These are phyloP conservation scores for Anabacerthia variegaticeps DNA, from an alignment of 2,797 vertebrate genomes.

Conservation along the genomic window DNA sequence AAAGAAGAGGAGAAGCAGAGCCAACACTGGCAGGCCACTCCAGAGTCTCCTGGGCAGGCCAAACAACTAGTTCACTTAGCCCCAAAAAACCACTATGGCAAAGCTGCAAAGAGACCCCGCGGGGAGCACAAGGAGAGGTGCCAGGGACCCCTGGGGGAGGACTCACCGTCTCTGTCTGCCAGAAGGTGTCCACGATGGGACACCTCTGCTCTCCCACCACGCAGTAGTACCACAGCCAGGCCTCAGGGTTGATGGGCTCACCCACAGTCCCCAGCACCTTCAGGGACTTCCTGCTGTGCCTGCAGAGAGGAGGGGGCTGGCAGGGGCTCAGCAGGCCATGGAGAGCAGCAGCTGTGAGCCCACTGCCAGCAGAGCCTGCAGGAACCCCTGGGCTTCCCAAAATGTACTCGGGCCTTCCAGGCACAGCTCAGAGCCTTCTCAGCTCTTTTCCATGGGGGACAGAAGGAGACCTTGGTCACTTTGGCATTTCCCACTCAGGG, in stretches of 20 bases:
- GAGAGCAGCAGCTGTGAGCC: neutral
- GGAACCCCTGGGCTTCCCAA: neutral
- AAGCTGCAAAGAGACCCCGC: neutral
- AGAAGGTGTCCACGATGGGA: slow-evolving; percentile 95
- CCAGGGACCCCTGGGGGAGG: neutral
- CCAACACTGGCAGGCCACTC: neutral
- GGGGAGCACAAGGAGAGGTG: neutral
- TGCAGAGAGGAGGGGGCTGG: slow-evolving; percentile 58
- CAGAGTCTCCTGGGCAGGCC: neutral
- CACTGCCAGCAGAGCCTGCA: neutral
- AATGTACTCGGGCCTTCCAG: neutral
- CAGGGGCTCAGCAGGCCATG: neutral
- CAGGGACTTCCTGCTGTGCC: slow-evolving; percentile 88
- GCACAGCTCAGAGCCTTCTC: neutral
- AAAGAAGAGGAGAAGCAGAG: neutral
- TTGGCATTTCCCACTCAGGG: neutral
- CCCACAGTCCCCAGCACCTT: slow-evolving; percentile 93
- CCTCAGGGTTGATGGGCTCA: slow-evolving; percentile 97
- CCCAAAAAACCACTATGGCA: neutral
- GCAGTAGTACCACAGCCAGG: slow-evolving; percentile 95
- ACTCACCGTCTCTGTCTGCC: slow-evolving; percentile 96
- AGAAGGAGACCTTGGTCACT: neutral
- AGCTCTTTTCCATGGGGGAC: neutral
- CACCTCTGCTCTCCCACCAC: slow-evolving; percentile 92
- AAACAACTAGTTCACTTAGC: neutral